Evolutionary conservation across 1,140 invertebrate species (phyloP).

Genomic region (Belonocnema kinseyi): DNA sequence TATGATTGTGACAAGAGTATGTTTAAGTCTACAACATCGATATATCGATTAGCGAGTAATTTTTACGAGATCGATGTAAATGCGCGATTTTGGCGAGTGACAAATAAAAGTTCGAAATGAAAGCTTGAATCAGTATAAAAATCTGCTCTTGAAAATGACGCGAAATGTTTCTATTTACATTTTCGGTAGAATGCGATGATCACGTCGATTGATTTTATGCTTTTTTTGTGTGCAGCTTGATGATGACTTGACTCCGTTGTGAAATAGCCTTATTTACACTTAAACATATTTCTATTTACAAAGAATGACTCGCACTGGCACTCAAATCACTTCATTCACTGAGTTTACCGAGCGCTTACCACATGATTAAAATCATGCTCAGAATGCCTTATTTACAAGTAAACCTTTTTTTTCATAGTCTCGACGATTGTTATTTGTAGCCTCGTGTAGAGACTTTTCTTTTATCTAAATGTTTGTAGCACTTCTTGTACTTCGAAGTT

Average conservation of each 20-base stretch:
- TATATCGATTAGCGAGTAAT: not conserved
- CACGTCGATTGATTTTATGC: slow-evolving; percentile 57
- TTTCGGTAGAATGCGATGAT: slow-evolving; percentile 67
- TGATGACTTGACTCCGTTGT: slow-evolving; percentile 72
- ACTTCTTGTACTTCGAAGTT: slow-evolving; percentile 57
- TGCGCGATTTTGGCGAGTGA: slow-evolving; percentile 1
- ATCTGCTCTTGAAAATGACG: slow-evolving; percentile 64
- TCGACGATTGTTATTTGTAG: slow-evolving; percentile 64
- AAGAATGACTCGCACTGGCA: slow-evolving; percentile 72
- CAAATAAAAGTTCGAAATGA: slow-evolving; percentile 12
- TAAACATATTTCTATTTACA: slow-evolving; percentile 74
- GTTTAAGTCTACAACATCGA: not conserved
- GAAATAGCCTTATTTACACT: slow-evolving; percentile 73
- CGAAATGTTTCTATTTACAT: slow-evolving; percentile 65
- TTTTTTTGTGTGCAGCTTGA: slow-evolving; percentile 64
- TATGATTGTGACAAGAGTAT: not conserved
- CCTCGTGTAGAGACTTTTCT: slow-evolving; percentile 43
- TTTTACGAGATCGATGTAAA: not conserved
- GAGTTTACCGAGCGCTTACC: slow-evolving; percentile 60
- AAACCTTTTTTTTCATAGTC: slow-evolving; percentile 62
- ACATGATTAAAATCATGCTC: slow-evolving; percentile 60
- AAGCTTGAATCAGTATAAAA: slow-evolving; percentile 65
- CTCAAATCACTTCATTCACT: slow-evolving; percentile 67
- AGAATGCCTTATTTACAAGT: slow-evolving; percentile 71
- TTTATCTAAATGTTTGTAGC: slow-evolving; percentile 48